Conservation (phyloP, 2,113 vertebrate genomes). For the Tor tambroides region DNA sequence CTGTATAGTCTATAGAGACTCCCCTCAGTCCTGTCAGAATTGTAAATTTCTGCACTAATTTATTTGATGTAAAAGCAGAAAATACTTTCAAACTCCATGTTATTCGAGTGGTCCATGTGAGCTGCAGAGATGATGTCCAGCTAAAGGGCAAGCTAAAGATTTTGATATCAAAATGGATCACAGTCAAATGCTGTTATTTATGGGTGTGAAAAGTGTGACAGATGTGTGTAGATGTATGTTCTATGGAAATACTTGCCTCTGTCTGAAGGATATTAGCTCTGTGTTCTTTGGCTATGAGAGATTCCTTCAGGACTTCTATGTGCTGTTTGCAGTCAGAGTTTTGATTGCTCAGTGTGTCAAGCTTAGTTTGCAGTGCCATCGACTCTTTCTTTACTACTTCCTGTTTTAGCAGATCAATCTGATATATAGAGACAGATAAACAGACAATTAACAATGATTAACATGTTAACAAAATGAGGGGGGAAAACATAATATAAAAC, state of each 20-base stretch:
- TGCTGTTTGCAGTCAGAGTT: constrained; percentile 99
- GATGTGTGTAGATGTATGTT: background rate
- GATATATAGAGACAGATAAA: constrained; percentile 52
- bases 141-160: too few species aligned
- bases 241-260: constrained; percentile 69
- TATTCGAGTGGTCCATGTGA: too few species aligned
- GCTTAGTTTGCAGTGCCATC: constrained; percentile 98
- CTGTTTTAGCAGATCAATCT: constrained; percentile 96
- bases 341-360: constrained; percentile 97
- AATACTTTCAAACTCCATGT: too few species aligned
- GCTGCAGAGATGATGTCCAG: too few species aligned
- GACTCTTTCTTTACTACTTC: constrained; percentile 97
- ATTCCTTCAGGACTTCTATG: constrained; percentile 99
- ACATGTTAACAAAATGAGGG: background rate
- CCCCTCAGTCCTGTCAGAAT: too few species aligned
- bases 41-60: too few species aligned
- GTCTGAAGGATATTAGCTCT: constrained; percentile 94
- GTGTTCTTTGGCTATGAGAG: constrained; percentile 97
- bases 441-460: constrained; percentile 26
- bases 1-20: too few species aligned
- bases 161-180: background rate
- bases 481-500: too few species aligned
- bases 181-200: background rate
- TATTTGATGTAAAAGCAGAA: too few species aligned
- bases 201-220: background rate